Conservation (phyloP, 1,140 invertebrate species). For the Lanistes nyassanus region DNA sequence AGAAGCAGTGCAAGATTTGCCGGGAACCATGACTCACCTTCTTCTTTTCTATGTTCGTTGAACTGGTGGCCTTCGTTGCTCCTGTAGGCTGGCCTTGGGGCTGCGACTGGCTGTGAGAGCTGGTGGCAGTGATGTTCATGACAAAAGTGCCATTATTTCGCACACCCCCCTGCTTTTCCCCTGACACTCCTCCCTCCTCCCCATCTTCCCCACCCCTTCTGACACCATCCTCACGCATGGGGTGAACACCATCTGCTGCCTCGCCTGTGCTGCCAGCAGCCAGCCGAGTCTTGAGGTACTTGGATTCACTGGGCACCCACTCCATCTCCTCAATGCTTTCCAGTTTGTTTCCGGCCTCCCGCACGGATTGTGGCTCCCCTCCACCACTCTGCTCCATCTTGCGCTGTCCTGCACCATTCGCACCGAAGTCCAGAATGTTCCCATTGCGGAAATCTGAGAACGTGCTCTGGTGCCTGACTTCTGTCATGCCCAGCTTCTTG, state of each 20-base stretch:
- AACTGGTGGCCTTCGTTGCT: constrained; percentile 30
- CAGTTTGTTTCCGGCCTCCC: constrained; percentile 12
- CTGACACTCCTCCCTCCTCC: not conserved
- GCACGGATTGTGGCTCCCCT: not conserved
- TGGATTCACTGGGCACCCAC: constrained; percentile 27
- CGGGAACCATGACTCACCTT: constrained; percentile 40
- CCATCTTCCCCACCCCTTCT: not conserved
- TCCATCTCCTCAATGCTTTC: constrained; percentile 37
- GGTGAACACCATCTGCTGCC: not conserved
- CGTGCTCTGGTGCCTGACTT: constrained; percentile 47
- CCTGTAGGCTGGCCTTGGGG: no score
- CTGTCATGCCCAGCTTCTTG: constrained; percentile 20
- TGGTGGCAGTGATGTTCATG: constrained; percentile 23
- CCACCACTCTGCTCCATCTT: constrained; percentile 26
- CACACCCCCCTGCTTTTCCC: constrained; percentile 30
- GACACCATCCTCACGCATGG: not conserved
- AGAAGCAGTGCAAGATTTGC: not conserved
- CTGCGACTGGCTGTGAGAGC: constrained; percentile 5
- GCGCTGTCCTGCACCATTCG: constrained; percentile 9
- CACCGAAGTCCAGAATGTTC: constrained; percentile 36
- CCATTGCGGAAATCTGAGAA: constrained; percentile 51
- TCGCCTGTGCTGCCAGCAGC: constrained; percentile 7
- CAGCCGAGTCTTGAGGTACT: constrained; percentile 28
- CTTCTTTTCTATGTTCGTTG: constrained; percentile 46
- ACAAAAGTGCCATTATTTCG: constrained; percentile 22